Conservation (phyloP, 1,140 invertebrate species). For the Zaprionus africanus region DNA sequence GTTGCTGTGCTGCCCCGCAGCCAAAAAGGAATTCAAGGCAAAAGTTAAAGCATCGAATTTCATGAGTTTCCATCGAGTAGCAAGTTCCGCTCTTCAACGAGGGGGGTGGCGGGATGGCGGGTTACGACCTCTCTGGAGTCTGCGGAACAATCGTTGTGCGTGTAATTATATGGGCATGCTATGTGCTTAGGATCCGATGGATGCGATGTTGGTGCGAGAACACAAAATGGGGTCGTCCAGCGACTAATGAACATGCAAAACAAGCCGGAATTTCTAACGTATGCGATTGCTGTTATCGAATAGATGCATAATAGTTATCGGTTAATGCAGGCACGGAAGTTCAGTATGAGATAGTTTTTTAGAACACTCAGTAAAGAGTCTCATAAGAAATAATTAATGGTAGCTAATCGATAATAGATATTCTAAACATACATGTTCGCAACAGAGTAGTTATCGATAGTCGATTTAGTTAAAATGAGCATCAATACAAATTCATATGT, state of each 20-base stretch:
- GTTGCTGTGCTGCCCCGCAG: constrained; percentile 52
- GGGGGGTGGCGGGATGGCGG: constrained; percentile 16
- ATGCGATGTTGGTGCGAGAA: neutral
- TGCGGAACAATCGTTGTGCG: constrained; percentile 73
- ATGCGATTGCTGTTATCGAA: neutral
- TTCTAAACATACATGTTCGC: neutral
- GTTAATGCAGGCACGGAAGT: neutral
- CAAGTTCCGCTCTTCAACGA: neutral
- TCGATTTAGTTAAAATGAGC: no score
- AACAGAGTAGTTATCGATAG: no score
- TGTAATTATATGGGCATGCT: constrained; percentile 79
- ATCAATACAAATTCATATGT: no score
- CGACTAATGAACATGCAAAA: constrained; percentile 25
- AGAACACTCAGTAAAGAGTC: no score
- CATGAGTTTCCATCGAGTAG: constrained; percentile 58
- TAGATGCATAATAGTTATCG: neutral
- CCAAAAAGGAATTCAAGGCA: constrained; percentile 73
- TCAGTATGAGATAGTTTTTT: no score
- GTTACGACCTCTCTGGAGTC: constrained; percentile 64
- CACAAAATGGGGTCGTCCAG: neutral
- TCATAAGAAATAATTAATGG: neutral
- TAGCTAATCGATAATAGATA: neutral
- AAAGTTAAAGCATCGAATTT: constrained; percentile 72
- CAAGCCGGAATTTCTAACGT: constrained; percentile 13
- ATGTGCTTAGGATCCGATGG: constrained; percentile 44